Evolutionary conservation across 2,113 vertebrate species (phyloP), one percentile per base, ranked within the genome.

Genomic region (Solea senegalensis): DNA sequence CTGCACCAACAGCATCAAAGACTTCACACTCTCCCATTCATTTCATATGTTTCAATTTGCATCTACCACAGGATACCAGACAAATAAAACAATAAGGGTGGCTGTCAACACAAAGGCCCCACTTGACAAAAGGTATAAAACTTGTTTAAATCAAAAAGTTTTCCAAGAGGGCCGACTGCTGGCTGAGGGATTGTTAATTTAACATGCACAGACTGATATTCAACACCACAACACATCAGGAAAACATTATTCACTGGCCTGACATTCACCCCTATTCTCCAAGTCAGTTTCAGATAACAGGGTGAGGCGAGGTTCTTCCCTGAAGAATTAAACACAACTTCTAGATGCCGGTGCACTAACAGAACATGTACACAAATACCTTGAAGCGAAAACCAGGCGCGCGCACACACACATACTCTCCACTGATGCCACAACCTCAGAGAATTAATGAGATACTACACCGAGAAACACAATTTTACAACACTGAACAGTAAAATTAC

Each of bases 101-200:
- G 56, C 12, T 3, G 2, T 27, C 5, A 39, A 21, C 53, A 68
- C 9, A 46, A 51, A 62, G 59, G 28, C 61, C 16, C 55, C 52
- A 81, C 80, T 81, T 77, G 62, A 85, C 61, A 69, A 55, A 72
- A 76, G 65, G 54, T 84, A 69, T 77, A 64, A 80, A 64, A 6
- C 51, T 80, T 70, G 48, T 78, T 74, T 71, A 50, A 79, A 79
- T 75, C 60, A 28, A 66, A 80, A 59, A 13, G 65, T 68, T 55
- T 81, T 72, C 43, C 9, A 61, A 61, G 74, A 44, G 27, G 27
- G 57, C 2, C 8, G 49, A 48, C 7, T 4, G 57, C 43, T 26
- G 61, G 41, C 9, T 50, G 58, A 75, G 15, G 34, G 40, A 13
- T 58, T 43, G 51, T 72, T 81, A 27, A 88, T 64, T 83, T 72